phyloP scores from a whole-genome alignment of 2,113 vertebrate species.

The Sclerurus mexicanus region DNA sequence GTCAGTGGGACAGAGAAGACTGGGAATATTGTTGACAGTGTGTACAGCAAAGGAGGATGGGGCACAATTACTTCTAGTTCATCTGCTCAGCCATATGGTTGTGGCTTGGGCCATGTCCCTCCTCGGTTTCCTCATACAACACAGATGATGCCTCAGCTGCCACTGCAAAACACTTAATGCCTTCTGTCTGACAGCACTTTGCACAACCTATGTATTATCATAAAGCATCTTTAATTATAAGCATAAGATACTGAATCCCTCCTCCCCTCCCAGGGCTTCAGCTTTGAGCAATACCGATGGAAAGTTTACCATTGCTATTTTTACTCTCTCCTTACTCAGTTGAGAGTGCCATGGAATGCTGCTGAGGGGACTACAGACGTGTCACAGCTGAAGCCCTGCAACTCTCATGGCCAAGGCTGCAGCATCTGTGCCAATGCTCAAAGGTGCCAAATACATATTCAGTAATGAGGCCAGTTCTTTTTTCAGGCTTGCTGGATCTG shows the following conservation, averaged over 20 bases:
- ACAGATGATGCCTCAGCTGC: neutral
- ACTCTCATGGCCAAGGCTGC: neutral
- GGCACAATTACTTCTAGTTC: neutral
- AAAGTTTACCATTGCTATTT: conserved; percentile 12
- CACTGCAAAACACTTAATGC: neutral
- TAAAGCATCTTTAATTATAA: neutral
- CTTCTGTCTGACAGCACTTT: neutral
- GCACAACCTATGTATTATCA: neutral
- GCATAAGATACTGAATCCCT: neutral
- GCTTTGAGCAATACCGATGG: neutral
- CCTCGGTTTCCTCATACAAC: neutral
- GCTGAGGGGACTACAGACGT: neutral
- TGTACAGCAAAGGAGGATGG: neutral
- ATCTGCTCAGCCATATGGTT: neutral
- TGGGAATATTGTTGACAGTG: fast-evolving
- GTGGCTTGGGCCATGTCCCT: neutral
- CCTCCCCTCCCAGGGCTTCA: neutral
- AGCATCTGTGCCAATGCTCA: neutral
- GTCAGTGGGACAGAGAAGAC: neutral
- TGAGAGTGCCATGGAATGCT: neutral
- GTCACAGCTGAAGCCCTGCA: neutral
- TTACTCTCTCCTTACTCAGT: neutral
- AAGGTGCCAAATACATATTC: neutral
- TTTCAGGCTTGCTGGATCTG: neutral
- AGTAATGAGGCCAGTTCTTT: neutral